Conservation (phyloP, 2,113 vertebrate species). For the Ranitomeya imitator region DNA sequence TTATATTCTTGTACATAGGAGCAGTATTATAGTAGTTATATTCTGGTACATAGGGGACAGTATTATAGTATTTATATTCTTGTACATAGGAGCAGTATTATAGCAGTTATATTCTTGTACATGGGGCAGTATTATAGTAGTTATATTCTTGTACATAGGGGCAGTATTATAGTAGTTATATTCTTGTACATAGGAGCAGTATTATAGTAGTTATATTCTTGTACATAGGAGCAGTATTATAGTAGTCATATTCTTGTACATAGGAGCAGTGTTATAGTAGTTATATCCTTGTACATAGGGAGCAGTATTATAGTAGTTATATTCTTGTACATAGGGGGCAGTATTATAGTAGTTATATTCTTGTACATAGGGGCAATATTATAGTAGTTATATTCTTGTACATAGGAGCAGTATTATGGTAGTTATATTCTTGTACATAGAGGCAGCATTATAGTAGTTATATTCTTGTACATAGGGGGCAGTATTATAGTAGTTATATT, state of each 20-base stretch:
- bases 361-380: too few species aligned
- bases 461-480: not conserved
- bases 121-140: too few species aligned
- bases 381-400: too few species aligned
- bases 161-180: slow-evolving; percentile 11
- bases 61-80: too few species aligned
- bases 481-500: slow-evolving; percentile 14
- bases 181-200: not conserved
- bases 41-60: too few species aligned
- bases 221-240: slow-evolving; percentile 1
- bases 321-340: not conserved
- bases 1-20: too few species aligned
- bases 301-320: slow-evolving; percentile 9
- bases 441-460: not conserved
- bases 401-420: too few species aligned
- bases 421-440: slow-evolving; percentile 3
- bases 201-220: slow-evolving; percentile 6
- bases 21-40: too few species aligned
- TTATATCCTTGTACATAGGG: slow-evolving; percentile 6
- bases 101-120: too few species aligned
- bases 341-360: too few species aligned
- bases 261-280: slow-evolving; percentile 6
- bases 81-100: too few species aligned
- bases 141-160: not conserved
- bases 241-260: not conserved